phyloP scores from a whole-genome alignment of 2,888 invertebrate genomes.

The Panzeria rudis region DNA sequence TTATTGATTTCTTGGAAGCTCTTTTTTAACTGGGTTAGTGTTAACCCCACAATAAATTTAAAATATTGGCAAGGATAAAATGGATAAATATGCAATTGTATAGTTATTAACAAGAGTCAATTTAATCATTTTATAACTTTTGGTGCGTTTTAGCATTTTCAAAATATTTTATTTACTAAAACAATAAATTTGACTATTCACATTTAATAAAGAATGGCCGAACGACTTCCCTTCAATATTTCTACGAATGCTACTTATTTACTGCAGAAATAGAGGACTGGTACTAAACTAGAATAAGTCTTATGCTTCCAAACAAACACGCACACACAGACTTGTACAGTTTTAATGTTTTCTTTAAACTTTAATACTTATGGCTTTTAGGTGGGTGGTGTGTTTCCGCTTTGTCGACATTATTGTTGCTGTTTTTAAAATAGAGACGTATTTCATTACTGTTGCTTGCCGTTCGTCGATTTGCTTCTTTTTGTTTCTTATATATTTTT shows the following conservation, averaged over 20 bases:
- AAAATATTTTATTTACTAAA: no score
- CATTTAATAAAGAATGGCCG: background rate
- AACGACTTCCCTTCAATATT: background rate
- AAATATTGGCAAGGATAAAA: no score
- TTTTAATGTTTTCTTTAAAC: background rate
- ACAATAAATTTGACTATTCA: background rate
- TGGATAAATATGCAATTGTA: no score
- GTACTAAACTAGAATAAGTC: no score
- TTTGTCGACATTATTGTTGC: constrained; percentile 3
- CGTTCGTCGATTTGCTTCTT: constrained; percentile 14
- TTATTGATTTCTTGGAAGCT: no score
- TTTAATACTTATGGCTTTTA: background rate
- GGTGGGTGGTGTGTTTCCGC: constrained; percentile 31
- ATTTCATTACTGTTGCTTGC: constrained; percentile 5
- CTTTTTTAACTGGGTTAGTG: no score
- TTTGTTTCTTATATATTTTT: constrained; percentile 1
- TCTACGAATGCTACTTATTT: background rate
- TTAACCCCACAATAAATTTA: no score
- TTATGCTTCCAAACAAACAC: no score
- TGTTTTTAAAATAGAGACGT: background rate
- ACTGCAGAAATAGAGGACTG: no score
- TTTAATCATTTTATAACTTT: background rate
- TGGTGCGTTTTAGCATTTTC: background rate
- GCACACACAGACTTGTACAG: no score
- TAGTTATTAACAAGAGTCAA: background rate